Conservation (phyloP, 1,140 invertebrate species). For the Nephila pilipes region DNA sequence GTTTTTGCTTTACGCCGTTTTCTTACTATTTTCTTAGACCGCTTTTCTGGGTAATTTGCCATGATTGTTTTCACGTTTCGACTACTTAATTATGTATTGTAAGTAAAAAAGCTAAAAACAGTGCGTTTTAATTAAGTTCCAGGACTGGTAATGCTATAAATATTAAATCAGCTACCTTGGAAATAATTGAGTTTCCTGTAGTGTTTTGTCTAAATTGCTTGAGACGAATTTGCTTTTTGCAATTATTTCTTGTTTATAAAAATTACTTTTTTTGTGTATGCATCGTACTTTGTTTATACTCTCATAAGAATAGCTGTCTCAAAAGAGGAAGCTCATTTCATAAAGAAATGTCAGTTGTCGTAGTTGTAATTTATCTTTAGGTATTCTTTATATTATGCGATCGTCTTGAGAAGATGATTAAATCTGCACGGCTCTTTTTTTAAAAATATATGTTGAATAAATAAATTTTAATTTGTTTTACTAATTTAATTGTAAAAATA, state of each 20-base stretch:
- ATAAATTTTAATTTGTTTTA: no score
- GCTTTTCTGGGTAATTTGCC: slow-evolving; percentile 47
- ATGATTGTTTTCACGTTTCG: slow-evolving; percentile 50
- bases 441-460: no score
- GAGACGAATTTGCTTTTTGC: background rate
- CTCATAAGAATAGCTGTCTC: no score
- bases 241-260: background rate
- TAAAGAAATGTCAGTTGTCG: no score
- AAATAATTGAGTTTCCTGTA: slow-evolving; percentile 12
- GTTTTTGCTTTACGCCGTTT: slow-evolving; percentile 28
- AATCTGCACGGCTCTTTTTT: no score
- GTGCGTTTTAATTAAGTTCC: slow-evolving; percentile 46
- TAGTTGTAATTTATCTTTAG: no score
- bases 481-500: no score
- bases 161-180: slow-evolving; percentile 47
- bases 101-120: slow-evolving; percentile 40
- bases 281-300: background rate
- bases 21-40: background rate
- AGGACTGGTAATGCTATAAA: slow-evolving; percentile 37
- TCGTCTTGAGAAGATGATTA: no score
- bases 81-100: slow-evolving; percentile 55
- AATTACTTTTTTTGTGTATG: background rate
- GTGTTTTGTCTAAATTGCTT: background rate
- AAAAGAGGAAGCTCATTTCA: no score
- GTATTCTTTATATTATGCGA: no score